Evolutionary conservation across 1,140 invertebrate genomes (phyloP).

Genomic region (Brachionus manjavacas): DNA sequence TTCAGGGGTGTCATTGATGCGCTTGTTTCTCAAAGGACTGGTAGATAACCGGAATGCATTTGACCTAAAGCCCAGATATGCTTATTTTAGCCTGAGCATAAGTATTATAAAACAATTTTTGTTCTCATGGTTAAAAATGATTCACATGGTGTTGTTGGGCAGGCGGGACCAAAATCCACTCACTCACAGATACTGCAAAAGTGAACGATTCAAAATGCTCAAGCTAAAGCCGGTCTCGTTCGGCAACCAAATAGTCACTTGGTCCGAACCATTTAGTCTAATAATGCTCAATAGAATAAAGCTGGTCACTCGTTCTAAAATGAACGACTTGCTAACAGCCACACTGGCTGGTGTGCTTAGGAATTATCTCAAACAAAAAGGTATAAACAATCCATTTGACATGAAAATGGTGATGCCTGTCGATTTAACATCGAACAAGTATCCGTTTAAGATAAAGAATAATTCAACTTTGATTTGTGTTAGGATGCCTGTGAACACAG

Average conservation of each 20-base stretch:
- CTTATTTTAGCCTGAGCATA: background rate
- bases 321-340: slow-evolving; percentile 32
- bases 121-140: background rate
- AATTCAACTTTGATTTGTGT: background rate
- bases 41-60: slow-evolving; percentile 35
- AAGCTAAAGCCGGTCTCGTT: background rate
- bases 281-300: slow-evolving; percentile 25
- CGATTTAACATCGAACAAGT: slow-evolving; percentile 28
- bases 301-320: slow-evolving; percentile 24
- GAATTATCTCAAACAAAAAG: slow-evolving; percentile 9
- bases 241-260: background rate
- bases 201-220: background rate
- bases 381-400: slow-evolving; percentile 3
- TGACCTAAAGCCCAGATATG: slow-evolving; percentile 38
- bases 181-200: background rate
- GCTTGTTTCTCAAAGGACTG: slow-evolving; percentile 12
- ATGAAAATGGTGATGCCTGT: slow-evolving; percentile 18
- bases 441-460: slow-evolving; percentile 16
- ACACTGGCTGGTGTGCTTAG: background rate
- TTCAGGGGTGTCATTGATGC: slow-evolving; percentile 5
- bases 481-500: slow-evolving; percentile 8
- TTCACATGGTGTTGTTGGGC: background rate
- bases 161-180: slow-evolving; percentile 6
- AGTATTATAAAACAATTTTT: slow-evolving; percentile 1
- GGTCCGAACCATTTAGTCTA: slow-evolving; percentile 41